phyloP scores from a whole-genome alignment of 2,888 invertebrate genomes.

The Aporophyla lueneburgensis region DNA sequence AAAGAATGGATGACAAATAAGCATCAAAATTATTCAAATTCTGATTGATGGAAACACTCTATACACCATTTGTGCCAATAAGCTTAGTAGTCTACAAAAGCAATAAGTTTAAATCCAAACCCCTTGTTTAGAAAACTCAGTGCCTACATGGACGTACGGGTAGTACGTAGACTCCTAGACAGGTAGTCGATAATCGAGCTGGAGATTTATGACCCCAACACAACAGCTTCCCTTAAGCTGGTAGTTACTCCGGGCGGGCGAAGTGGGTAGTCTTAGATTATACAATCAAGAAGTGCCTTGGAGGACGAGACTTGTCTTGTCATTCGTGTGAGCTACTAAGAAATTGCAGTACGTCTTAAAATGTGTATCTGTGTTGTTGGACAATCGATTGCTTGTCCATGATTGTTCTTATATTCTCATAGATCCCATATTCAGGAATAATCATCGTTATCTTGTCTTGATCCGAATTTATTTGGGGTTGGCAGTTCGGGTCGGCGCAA shows the following conservation, averaged over 20 bases:
- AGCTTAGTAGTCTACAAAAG: background rate
- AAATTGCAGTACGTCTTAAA: background rate
- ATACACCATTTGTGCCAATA: background rate
- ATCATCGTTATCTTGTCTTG: background rate
- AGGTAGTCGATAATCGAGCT: constrained; percentile 59
- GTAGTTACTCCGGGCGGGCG: constrained; percentile 27
- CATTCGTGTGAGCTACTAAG: background rate
- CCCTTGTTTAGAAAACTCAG: constrained; percentile 19
- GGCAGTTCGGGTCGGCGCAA: too few relatives aligned
- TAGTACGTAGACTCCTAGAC: constrained; percentile 22
- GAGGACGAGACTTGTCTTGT: background rate
- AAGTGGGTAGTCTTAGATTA: constrained; percentile 33
- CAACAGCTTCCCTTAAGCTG: constrained; percentile 43
- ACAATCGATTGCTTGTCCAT: background rate
- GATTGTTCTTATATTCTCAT: background rate
- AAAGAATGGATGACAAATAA: too few relatives aligned
- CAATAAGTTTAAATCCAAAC: constrained; percentile 11
- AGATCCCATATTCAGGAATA: too few relatives aligned
- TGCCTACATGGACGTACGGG: background rate
- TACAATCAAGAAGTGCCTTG: constrained; percentile 33
- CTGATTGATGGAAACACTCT: too few relatives aligned
- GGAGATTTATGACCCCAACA: constrained; percentile 52
- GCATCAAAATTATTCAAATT: too few relatives aligned
- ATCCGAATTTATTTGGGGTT: background rate
- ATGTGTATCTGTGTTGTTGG: background rate